A percentile compares a stretch with the other conserved stretches of the same genome.
phyloP scores from a whole-genome alignment of 2,888 invertebrate species.

The Leptinotarsa rubiginosa region DNA sequence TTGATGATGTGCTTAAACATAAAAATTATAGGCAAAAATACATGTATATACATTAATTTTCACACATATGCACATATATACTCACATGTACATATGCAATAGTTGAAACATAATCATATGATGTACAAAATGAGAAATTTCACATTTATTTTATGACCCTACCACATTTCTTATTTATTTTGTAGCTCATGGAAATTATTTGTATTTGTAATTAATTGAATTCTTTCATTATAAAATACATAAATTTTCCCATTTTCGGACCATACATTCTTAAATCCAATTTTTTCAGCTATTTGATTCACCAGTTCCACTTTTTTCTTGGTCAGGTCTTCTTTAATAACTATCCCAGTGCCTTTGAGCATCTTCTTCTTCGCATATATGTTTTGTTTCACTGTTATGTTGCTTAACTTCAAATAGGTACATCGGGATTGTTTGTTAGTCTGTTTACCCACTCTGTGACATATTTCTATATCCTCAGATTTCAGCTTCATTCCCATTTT shows the following conservation, averaged over 20 bases:
- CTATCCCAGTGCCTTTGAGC: conserved; percentile 8
- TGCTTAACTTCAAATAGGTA: not conserved
- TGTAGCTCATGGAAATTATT: too few species aligned
- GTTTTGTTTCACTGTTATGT: not conserved
- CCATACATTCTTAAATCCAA: conserved; percentile 8
- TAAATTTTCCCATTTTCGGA: conserved; percentile 11
- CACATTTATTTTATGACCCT: not conserved
- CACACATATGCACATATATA: conserved; percentile 35
- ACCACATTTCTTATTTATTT: too few species aligned
- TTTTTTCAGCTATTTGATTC: conserved; percentile 16
- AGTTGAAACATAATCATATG: not conserved
- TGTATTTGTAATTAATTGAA: too few species aligned
- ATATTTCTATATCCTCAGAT: conserved; percentile 4
- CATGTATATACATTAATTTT: conserved; percentile 21
- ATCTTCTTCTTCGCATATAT: conserved; percentile 12
- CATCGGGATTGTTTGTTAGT: not conserved
- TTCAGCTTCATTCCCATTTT: conserved; percentile 7
- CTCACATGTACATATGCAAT: conserved; percentile 39
- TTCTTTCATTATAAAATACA: not conserved
- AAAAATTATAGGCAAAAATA: not conserved
- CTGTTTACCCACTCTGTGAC: conserved; percentile 1
- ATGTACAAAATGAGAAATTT: not conserved
- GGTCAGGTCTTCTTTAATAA: conserved; percentile 14
- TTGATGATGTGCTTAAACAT: not conserved
- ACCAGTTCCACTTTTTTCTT: conserved; percentile 13